Evolutionary conservation across 2,797 vertebrate genomes (phyloP).

Genomic region (Phataginus tetradactyla): DNA sequence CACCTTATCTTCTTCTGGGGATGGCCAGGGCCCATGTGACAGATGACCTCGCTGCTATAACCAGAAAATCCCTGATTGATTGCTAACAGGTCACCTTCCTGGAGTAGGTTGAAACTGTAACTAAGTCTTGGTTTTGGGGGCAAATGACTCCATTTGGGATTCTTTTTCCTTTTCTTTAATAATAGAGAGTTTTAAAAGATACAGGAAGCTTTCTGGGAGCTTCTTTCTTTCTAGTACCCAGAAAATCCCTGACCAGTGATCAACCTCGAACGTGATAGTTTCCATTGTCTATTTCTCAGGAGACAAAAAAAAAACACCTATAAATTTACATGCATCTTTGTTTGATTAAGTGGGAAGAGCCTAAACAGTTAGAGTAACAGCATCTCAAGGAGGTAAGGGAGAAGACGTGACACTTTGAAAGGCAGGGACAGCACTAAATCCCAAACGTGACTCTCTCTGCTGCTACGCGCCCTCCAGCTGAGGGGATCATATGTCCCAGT

Average conservation of each 20-base stretch:
- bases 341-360: not conserved
- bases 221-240: not conserved
- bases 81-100: too few relatives aligned
- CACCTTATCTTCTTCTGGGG: too few relatives aligned
- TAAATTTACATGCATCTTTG: not conserved
- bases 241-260: not conserved
- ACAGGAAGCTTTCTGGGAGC: not conserved
- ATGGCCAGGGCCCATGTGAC: too few relatives aligned
- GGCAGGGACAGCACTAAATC: not conserved
- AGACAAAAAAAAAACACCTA: not conserved
- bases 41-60: too few relatives aligned
- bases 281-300: not conserved
- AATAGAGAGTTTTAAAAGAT: not conserved
- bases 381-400: not conserved
- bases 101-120: too few relatives aligned
- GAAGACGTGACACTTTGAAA: not conserved
- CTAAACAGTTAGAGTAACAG: not conserved
- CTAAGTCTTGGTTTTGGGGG: too few relatives aligned
- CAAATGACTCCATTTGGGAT: too few relatives aligned
- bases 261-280: not conserved
- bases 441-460: not conserved
- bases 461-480: not conserved
- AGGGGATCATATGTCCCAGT: not conserved
- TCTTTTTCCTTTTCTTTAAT: too few relatives aligned
- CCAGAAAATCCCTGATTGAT: too few relatives aligned